Base-by-base conservation (phyloP, 2,113 vertebrate species). In the Centropus unirufus region DNA sequence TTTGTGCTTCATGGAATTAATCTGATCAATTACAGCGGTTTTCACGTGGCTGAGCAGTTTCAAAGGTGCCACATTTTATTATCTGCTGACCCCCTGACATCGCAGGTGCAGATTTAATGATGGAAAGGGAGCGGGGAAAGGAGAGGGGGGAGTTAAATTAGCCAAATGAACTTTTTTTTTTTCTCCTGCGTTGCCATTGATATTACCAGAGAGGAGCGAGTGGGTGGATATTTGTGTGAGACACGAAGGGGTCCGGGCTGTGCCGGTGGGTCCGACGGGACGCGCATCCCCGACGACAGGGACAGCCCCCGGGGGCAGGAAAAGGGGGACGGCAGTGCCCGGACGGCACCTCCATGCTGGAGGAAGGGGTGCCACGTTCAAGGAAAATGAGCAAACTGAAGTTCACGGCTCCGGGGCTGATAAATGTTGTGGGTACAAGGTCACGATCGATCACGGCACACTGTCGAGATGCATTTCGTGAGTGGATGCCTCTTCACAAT, bases 31-130 rank as follows among this genome's bases (percentile, higher is more conserved):
- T 95, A 98, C 98, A 98, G 98, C 97, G 96, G 97, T 97, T 98
- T 98, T 98, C 98, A 98, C 97, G 98, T 97, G 98, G 98, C 98
- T 97, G 98, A 98, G 98, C 98, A 98, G 98, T 98, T 99, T 98
- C 98, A 99, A 98, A 99, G 98, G 98, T 98, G 98, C 98, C 97
- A 97, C 98, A 98, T 98, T 99, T 99, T 98, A 99, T 99, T 99
- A 99, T 99, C 98, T 98, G 87, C 93, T 97, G 98, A 99, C 98
- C 98, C 98, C 97, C 97, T 99, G 98, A 98, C 99, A 98, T 98
- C 87, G 98, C 98, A 98, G 98, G 98, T 98, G 98, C 98, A 98
- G 98, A 98, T 98, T 98, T 98, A 98, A 97, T 94, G 96, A 96
- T 47, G 83, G 92, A 59, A 58, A 59, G 52, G 52, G 52, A 52